Conservation (phyloP, 2,888 invertebrate species). For the Epiblema foenella region DNA sequence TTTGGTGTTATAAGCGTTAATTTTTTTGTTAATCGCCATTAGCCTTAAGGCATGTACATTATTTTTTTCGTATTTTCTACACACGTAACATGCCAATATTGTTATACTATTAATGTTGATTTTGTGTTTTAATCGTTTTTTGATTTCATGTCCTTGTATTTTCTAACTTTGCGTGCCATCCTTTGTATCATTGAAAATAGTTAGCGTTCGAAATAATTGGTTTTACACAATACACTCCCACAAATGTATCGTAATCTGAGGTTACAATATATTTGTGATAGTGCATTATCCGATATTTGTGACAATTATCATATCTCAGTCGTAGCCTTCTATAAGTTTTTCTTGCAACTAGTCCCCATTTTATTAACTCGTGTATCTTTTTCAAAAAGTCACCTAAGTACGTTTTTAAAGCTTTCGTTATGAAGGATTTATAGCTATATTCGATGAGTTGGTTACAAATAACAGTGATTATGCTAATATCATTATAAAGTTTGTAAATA, state of each 20-base stretch:
- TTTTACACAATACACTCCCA: background rate
- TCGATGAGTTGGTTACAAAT: conserved; percentile 19
- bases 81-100: background rate
- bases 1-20: background rate
- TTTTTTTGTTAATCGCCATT: background rate
- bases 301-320: background rate
- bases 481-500: background rate
- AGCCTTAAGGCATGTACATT: background rate
- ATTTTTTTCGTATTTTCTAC: background rate
- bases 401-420: conserved; percentile 33
- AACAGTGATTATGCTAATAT: background rate
- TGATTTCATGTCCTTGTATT: background rate
- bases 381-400: background rate
- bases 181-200: too few species aligned
- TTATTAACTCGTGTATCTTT: background rate
- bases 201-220: too few species aligned
- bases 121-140: background rate
- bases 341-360: background rate
- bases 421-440: conserved; percentile 21
- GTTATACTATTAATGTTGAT: background rate
- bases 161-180: too few species aligned
- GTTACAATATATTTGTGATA: background rate
- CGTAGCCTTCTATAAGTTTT: background rate
- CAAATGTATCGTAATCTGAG: background rate
- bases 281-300: background rate